Base-by-base conservation (phyloP, 1,140 invertebrate species). In the Cotesia glomerata region DNA sequence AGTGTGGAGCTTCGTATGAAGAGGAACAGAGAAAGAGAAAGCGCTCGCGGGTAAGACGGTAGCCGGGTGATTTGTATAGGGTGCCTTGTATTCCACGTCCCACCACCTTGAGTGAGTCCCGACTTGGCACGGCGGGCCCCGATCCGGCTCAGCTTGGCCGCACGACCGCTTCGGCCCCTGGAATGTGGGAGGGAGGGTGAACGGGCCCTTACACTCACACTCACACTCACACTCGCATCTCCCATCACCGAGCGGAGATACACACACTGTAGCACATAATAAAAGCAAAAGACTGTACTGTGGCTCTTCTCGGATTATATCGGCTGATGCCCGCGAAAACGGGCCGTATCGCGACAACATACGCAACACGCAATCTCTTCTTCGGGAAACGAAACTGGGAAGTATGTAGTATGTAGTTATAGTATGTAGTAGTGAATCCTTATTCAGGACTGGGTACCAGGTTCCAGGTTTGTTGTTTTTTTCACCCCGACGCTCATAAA, bases 1-100 rank as follows among this genome's bases (percentile, higher is more conserved):
- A 45, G 59, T 18, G 4, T 49, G 61, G 52, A 64, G 51, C 9
- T 52, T 16, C n/a, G n/a, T 32, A 35, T 36, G 51, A 14, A 32
- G 61, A 26, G 56, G 7, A 45, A 69, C 13, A 69, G 54, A 80
- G 77, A 79, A 65, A 73, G 71, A 78, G 73, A 78, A 68, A 63
- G 74, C 70, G 74, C 71, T 73, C 36, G 63, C 76, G 82, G 79
- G 82, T 84, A 84, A 82, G 81, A 80, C 82, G 80, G 82, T 83
- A 84, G 82, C 80, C 76, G 81, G 82, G 80, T 84, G 82, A 84
- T 84, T 84, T 84, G 82, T 84, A 84, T 84, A 82, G 79, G 81
- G 79, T 79, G 79, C 80, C 75, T 81, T 80, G 82, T 80, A 80
- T 81, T 81, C 80, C 79, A 81, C 80, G 76, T 79, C 80, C 78